Base-by-base conservation (phyloP, 2,797 vertebrate genomes). In the Galaxias olidus region DNA sequence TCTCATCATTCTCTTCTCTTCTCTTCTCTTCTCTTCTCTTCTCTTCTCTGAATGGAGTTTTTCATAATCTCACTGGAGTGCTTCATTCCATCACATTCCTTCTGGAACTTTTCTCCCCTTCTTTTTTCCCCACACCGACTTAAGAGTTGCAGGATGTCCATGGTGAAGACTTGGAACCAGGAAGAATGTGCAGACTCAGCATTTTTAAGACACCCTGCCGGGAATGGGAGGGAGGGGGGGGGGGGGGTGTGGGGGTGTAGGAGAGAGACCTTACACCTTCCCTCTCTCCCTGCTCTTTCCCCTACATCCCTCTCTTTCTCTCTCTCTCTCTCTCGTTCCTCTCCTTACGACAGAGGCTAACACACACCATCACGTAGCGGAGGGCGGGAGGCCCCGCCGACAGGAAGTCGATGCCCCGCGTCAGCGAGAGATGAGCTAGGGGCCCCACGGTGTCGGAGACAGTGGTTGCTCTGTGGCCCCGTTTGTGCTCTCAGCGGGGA, bases 401-500 rank as follows among this genome's bases (percentile, higher is more conserved):
- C 81, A 87, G 85, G 83, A 89, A 86, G 88, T 86, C 84, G 84
- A 75, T 69, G 79, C 73, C 30, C 44, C 45, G 66, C 18, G 20
- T 10, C 6, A 60, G 44, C 49, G 12, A 57, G 61, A 52, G 30
- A n/a, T n/a, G n/a, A 30, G 83, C 82, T 85, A 85, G 86, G 84
- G 82, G n/a, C n/a, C 81, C 80, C 65, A 76, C 71, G 81, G 55
- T 84, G 75, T 51, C 56, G 78, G 78, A 75, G 88, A 90, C 88
- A 92, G 89, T 82, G 84, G 63, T 65, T 19, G 65, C 86, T 88
- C 85, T 91, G 87, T 91, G 72, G 2, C 59, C 43, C 68, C 54
- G 13, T 74, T 79, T 63, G 77, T 77, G 17, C 55, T n/a, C 40
- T 10, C 77, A 83, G 76, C 59, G 68, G 70, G 71, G 78, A 73